Evolutionary conservation across 2,797 vertebrate genomes (phyloP), one percentile per base, ranked within the genome.

Genomic region (Vespertilio murinus): DNA sequence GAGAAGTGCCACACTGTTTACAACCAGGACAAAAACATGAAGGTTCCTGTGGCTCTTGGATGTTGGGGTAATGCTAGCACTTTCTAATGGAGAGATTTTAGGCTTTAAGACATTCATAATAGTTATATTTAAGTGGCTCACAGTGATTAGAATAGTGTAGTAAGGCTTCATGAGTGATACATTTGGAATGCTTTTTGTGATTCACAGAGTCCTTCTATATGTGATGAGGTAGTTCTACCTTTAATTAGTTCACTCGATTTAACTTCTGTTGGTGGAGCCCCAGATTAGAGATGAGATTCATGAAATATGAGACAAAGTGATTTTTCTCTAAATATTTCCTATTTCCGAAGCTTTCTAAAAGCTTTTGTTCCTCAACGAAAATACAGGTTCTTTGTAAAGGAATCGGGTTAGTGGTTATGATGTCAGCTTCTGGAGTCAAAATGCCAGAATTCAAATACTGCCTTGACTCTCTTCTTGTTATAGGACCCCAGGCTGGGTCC

Each of bases 41-140:
- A 13, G 86, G 89, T 94, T 91, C 85, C 69, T 89, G 52, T 54
- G 94, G 81, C 84, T 81, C 28, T 78, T 77, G 95, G 84, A 23
- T 5, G 1, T 18, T 38, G 79, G 79, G 75, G 71, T 93, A 91
- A 95, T 90, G 79, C 64, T 91, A 78, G 73, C 71, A 30, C 0
- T 22, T 90, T 96, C 82, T 84, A 97, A 88, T 75, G 73, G 93
- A 70, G 81, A 94, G 38, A 94, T 95, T 90, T 93, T 92, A 93
- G 93, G 93, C 83, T 96, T 77, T 85, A 74, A 92, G 94, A 49
- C 47, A 59, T 82, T 49, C 84, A 80, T 91, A 87, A 89, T 95
- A 85, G 70, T 93, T 84, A 88, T 64, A 93, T 84, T 92, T 95
- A 93, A 88, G 17, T 93, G 82, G 47, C 38, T 97, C 74, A 11